These are phyloP conservation scores for Anolis carolinensis DNA, from an alignment of 2,113 vertebrate genomes.

Conservation along the genomic window DNA sequence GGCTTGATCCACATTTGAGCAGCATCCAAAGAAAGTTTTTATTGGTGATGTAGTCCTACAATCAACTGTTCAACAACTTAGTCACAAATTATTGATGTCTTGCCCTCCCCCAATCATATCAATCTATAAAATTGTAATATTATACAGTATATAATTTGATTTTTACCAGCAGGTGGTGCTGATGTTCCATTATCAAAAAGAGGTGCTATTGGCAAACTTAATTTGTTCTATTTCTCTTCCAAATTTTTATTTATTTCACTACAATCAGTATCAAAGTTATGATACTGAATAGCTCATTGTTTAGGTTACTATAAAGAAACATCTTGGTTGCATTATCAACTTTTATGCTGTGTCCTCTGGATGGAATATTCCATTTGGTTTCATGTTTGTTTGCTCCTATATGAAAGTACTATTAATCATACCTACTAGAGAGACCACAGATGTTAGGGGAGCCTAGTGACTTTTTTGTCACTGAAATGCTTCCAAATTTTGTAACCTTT, in stretches of 20 bases:
- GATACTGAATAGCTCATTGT: background rate
- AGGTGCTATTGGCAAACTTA: background rate
- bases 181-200: constrained; percentile 48
- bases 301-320: background rate
- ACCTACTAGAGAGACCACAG: background rate
- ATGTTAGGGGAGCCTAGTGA: background rate
- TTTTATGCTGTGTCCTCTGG: background rate
- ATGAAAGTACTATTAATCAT: background rate
- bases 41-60: background rate
- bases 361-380: background rate
- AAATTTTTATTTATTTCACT: background rate
- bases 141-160: background rate
- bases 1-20: background rate
- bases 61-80: background rate
- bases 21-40: background rate
- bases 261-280: background rate
- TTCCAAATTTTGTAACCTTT: background rate
- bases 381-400: constrained; percentile 15
- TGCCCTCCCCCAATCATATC: background rate
- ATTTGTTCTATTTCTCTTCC: background rate
- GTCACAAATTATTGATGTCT: background rate
- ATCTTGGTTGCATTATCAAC: background rate
- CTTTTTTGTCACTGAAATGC: background rate
- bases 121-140: background rate
- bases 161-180: constrained; percentile 67